Evolutionary conservation across 2,888 invertebrate genomes (phyloP), one percentile per base, ranked within the genome.

Genomic region (Lepidonotus clava): DNA sequence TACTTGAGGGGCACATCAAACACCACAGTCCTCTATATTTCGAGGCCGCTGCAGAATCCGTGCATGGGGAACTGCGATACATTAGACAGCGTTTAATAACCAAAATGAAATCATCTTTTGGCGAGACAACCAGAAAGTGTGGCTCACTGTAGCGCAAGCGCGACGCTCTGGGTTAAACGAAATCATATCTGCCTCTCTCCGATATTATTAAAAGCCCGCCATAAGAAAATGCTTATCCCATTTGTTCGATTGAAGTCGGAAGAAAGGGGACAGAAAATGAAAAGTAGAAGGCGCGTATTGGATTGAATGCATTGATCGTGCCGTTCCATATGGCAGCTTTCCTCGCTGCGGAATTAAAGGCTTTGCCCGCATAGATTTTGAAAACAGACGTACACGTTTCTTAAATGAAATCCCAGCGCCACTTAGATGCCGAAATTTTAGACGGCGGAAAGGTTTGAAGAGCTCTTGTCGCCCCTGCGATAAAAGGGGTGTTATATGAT

Each of bases 401-500:
- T 71, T 71, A 71, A 71, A 71, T 71, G 71, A 36, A 71, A 71
- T 71, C 71, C 21, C 71, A 21, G 71, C 71, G 34, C 71, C 38
- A 71, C 71, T 71, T 71, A 71, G 71, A 71, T 36, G 71, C 71
- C 71, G 71, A 71, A 71, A 71, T 71, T 71, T 71, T 18, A 71
- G 36, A 71, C 71, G 71, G 71, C n/a, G 71, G 38, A 38, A 24
- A 8, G 71, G 34, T 38, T 71, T 71, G 71, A 71, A 38, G 38
- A 38, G 71, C 71, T 34, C 36, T 34, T 71, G 71, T 71, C 71
- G 71, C 21, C n/a, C 38, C 36, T 18, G 71, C 71, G 36, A 71
- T 71, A 71, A 71, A 71, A 71, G 71, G 56, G 71, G 71, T 71
- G 71, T 71, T 71, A 71, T 71, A 21, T 71, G 71, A 71, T 71